phyloP scores from a whole-genome alignment of 2,113 vertebrate species.

The Lophochroa leadbeateri region DNA sequence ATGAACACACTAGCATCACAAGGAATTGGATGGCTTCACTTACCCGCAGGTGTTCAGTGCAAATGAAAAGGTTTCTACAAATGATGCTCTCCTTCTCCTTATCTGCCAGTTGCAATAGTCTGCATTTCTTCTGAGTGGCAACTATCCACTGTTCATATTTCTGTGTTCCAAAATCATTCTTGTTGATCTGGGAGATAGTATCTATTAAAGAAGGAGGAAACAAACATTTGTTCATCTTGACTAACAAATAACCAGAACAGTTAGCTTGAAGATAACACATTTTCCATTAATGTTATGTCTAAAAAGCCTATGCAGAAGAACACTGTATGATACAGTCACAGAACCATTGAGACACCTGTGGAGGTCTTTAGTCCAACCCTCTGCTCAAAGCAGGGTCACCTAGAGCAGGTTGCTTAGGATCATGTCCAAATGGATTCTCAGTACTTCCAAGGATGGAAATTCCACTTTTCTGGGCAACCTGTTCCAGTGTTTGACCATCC shows the following conservation, averaged over 20 bases:
- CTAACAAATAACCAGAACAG: background rate
- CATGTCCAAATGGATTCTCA: background rate
- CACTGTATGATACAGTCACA: background rate
- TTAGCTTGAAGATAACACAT: background rate
- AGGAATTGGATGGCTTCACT: background rate
- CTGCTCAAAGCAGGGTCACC: background rate
- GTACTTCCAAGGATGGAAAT: background rate
- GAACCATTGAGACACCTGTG: background rate
- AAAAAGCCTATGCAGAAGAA: background rate
- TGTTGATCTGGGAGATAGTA: constrained; percentile 57
- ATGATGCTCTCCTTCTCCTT: constrained; percentile 74
- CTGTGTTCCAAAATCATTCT: constrained; percentile 73
- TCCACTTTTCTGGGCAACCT: background rate
- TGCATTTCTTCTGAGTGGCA: constrained; percentile 73
- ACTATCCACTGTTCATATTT: constrained; percentile 81
- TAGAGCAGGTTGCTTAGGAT: background rate
- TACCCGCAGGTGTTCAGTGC: constrained; percentile 79
- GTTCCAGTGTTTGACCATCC: background rate
- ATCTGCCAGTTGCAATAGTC: constrained; percentile 66
- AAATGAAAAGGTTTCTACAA: constrained; percentile 77
- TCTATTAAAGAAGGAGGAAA: constrained; percentile 47
- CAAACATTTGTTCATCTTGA: background rate
- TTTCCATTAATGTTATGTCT: background rate
- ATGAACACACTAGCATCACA: background rate
- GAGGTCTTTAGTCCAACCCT: background rate